Evolutionary conservation across 2,113 vertebrate genomes (phyloP).

Genomic region (Silurus asotus): DNA sequence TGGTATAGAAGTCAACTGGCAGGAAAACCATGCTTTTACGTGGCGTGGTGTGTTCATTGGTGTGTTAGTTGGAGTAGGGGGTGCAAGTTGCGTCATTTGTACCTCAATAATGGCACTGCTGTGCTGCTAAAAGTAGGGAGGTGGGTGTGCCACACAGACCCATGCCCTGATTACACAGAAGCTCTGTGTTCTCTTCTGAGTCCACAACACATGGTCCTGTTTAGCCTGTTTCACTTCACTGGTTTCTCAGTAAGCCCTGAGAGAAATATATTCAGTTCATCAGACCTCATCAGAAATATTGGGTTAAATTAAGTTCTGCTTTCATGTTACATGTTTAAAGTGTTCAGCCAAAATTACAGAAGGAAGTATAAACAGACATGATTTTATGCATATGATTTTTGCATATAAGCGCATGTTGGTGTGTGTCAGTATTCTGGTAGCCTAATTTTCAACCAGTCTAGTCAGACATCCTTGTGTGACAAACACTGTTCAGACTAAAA

Average conservation of each 20-base stretch:
- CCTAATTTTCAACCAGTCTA: not conserved
- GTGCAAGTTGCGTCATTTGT: conserved; percentile 67
- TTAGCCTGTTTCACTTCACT: conserved; percentile 66
- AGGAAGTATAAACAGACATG: not conserved
- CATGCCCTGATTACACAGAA: conserved; percentile 71
- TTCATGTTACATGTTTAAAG: not conserved
- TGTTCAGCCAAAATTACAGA: not conserved
- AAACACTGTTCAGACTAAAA: not conserved
- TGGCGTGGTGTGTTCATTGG: conserved; percentile 31
- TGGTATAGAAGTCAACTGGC: conserved; percentile 13
- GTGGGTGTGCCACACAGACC: conserved; percentile 66
- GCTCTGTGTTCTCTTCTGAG: conserved; percentile 67
- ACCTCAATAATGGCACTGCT: conserved; percentile 70
- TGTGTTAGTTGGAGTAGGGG: conserved; percentile 37
- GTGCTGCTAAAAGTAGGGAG: conserved; percentile 61
- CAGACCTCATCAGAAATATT: conserved; percentile 5
- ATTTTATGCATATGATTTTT: not conserved
- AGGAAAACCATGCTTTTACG: conserved; percentile 30
- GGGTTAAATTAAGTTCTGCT: not conserved
- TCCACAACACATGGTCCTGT: conserved; percentile 68
- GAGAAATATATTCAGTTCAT: conserved; percentile 6
- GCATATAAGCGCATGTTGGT: not conserved
- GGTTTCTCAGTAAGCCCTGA: conserved; percentile 18
- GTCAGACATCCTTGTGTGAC: not conserved
- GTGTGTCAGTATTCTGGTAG: not conserved